Percentiles rank a stretch among this genome's conserved stretches.
Conservation (phyloP, 2,888 invertebrate genomes). For the Melinaea marsaeus region DNA sequence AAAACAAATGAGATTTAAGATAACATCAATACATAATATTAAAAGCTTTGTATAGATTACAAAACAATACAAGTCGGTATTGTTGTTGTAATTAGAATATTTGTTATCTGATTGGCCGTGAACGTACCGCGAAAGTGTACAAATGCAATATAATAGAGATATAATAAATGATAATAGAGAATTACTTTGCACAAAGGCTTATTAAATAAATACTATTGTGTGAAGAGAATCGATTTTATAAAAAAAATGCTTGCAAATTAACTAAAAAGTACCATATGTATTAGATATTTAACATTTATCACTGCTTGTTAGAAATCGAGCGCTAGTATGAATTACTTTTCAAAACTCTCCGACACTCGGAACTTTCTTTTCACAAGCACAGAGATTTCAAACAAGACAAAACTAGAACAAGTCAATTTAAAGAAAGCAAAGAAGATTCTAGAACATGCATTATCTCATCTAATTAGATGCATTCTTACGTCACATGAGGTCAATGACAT, state of each 20-base stretch:
- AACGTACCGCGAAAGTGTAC: not conserved
- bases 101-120: conserved; percentile 16
- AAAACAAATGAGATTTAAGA: conserved; percentile 38
- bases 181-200: conserved; percentile 1
- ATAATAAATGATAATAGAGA: conserved; percentile 4
- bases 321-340: too few species aligned
- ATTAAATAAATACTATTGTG: not conserved
- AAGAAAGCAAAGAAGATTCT: not conserved
- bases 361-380: too few species aligned
- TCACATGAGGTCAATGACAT: conserved; percentile 22
- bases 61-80: conserved; percentile 21
- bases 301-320: too few species aligned
- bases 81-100: conserved; percentile 25
- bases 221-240: too few species aligned
- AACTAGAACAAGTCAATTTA: too few species aligned
- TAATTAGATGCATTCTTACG: conserved; percentile 27
- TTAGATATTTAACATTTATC: too few species aligned
- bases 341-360: too few species aligned
- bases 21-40: conserved; percentile 40
- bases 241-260: too few species aligned
- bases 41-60: conserved; percentile 35
- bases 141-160: not conserved
- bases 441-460: conserved; percentile 8
- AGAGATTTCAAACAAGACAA: too few species aligned
- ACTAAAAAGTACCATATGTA: too few species aligned